Conservation (phyloP, 2,888 invertebrate genomes). For the Dorcus parallelipipedus region DNA sequence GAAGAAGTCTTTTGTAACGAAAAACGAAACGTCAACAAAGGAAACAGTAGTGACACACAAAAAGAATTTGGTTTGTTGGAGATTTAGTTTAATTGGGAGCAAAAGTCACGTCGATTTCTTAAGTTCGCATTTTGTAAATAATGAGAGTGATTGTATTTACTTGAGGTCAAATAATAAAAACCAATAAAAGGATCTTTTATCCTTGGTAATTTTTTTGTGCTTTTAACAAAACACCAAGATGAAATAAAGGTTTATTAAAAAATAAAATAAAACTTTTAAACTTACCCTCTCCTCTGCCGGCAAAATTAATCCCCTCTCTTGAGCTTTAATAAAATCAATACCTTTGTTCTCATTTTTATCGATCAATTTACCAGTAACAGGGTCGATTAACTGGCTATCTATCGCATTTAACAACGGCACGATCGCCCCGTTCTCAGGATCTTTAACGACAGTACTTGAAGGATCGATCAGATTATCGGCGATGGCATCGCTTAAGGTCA, state of each 20-base stretch:
- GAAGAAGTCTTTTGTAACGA: too few species aligned
- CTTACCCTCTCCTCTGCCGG: slow-evolving; percentile 93
- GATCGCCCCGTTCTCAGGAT: slow-evolving; percentile 72
- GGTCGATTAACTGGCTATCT: slow-evolving; percentile 69
- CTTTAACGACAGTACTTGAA: slow-evolving; percentile 81
- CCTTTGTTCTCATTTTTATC: slow-evolving; percentile 56
- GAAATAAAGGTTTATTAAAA: slow-evolving; percentile 10
- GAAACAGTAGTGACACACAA: too few species aligned
- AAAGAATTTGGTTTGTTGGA: too few species aligned
- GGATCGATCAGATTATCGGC: slow-evolving; percentile 76
- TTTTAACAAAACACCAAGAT: slow-evolving; percentile 5
- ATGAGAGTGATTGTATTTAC: too few species aligned
- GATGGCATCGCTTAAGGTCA: slow-evolving; percentile 75
- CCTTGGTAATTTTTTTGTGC: too few species aligned
- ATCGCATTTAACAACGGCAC: slow-evolving; percentile 74
- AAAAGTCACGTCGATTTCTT: too few species aligned
- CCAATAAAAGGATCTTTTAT: too few species aligned
- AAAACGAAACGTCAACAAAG: too few species aligned
- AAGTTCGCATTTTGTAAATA: too few species aligned
- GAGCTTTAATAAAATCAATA: slow-evolving; percentile 77
- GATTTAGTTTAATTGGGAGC: too few species aligned
- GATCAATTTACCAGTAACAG: slow-evolving; percentile 67
- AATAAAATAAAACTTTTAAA: slow-evolving; percentile 39
- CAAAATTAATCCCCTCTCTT: slow-evolving; percentile 82
- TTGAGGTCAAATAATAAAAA: too few species aligned